Percentiles rank a stretch among this genome's conserved stretches.
These are phyloP conservation scores for Pleuronectes platessa DNA, from an alignment of 2,113 vertebrate genomes.

Conservation along the genomic window DNA sequence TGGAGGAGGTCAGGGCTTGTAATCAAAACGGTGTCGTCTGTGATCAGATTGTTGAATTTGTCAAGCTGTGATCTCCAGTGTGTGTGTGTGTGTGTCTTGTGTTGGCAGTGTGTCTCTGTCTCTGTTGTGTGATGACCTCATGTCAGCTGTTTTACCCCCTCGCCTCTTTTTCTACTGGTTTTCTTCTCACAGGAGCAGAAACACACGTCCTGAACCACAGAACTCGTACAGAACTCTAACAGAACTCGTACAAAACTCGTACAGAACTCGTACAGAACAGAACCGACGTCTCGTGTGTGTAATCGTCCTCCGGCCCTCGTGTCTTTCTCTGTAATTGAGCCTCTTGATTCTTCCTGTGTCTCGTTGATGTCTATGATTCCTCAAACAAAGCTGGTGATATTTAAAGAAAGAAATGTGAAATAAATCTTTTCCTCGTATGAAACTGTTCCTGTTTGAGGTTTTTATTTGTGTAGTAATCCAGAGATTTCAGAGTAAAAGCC, in stretches of 20 bases:
- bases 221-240: not conserved
- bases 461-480: too few relatives aligned
- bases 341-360: conserved; percentile 14
- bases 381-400: conserved; percentile 64
- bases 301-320: not conserved
- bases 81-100: too few relatives aligned
- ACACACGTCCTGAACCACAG: not conserved
- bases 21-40: too few relatives aligned
- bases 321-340: conserved; percentile 34
- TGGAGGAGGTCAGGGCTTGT: too few relatives aligned
- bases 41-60: too few relatives aligned
- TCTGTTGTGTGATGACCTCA: not conserved
- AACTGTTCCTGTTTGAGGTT: not conserved
- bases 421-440: conserved; percentile 67
- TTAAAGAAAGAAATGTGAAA: conserved; percentile 64
- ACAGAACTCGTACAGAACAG: too few relatives aligned
- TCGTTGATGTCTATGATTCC: conserved; percentile 57
- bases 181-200: too few relatives aligned
- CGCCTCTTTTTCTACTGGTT: too few relatives aligned
- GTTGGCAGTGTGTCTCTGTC: conserved; percentile 9
- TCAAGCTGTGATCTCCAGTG: not conserved
- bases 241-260: too few relatives aligned
- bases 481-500: too few relatives aligned
- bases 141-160: not conserved
- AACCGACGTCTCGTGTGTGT: not conserved